Evolutionary conservation across 2,888 invertebrate genomes (phyloP).

Genomic region (Thyatira batis): DNA sequence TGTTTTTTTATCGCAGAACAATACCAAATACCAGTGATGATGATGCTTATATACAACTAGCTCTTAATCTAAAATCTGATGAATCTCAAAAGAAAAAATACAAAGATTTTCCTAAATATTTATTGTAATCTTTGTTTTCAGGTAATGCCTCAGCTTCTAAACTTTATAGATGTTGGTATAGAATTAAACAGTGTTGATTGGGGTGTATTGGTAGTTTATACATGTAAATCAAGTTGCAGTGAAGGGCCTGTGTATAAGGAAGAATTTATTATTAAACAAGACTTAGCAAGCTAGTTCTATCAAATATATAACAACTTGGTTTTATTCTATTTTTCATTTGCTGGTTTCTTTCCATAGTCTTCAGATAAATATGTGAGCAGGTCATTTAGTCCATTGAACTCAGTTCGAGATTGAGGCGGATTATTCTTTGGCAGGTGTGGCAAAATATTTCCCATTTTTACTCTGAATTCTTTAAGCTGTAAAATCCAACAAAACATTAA

Average conservation of each 20-base stretch:
- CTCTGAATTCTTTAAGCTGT: conserved; percentile 91
- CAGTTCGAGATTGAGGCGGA: conserved; percentile 91
- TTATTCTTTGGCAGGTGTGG: conserved; percentile 90
- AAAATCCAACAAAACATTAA: background rate
- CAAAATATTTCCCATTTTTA: conserved; percentile 89
- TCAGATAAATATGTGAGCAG: conserved; percentile 89
- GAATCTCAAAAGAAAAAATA: too few relatives aligned
- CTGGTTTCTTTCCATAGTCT: conserved; percentile 70
- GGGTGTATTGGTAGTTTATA: conserved; percentile 93
- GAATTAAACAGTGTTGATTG: conserved; percentile 89
- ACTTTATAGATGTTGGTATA: conserved; percentile 85
- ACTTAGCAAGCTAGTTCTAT: conserved; percentile 76
- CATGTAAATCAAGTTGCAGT: conserved; percentile 90
- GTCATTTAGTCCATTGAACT: conserved; percentile 93
- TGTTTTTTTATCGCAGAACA: too few relatives aligned
- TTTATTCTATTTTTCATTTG: conserved; percentile 34
- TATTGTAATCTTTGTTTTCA: conserved; percentile 56
- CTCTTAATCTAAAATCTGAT: too few relatives aligned
- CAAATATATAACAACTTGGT: conserved; percentile 8
- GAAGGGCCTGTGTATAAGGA: conserved; percentile 85
- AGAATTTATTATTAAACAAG: conserved; percentile 94
- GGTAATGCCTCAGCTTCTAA: conserved; percentile 92
- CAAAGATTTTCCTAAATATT: background rate
- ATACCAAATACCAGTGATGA: too few relatives aligned
- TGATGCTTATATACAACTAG: too few relatives aligned